phyloP scores from a whole-genome alignment of 2,888 invertebrate genomes.

The Terebella lapidaria region DNA sequence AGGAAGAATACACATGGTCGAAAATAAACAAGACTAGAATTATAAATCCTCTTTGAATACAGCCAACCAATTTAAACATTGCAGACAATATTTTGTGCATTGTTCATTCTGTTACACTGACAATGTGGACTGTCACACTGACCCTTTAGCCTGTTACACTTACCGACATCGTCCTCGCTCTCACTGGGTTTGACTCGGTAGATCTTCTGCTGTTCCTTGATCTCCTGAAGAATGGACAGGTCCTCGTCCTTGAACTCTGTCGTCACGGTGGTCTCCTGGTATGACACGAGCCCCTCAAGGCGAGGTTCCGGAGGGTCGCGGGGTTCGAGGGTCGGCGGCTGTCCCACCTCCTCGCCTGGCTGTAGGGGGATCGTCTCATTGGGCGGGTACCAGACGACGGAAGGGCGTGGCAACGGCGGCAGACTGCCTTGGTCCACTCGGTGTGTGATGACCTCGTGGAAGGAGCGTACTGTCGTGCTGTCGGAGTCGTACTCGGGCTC shows the following conservation, averaged over 20 bases:
- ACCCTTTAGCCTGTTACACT: no score
- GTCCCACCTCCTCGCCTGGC: constrained; percentile 1
- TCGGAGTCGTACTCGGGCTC: constrained; percentile 17
- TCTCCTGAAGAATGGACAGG: no score
- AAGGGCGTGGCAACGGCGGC: background rate
- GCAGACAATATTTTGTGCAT: no score
- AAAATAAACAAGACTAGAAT: no score
- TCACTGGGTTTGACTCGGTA: background rate
- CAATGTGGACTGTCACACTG: no score
- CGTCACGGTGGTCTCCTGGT: background rate
- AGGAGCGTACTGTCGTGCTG: constrained; percentile 3
- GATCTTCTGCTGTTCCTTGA: background rate
- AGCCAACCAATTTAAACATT: no score
- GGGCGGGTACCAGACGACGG: background rate
- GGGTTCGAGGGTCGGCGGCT: background rate
- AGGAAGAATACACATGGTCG: no score
- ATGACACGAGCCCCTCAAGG: background rate
- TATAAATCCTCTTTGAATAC: no score
- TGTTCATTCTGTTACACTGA: no score
- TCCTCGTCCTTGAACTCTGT: background rate
- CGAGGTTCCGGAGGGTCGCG: background rate
- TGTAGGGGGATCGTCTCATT: background rate
- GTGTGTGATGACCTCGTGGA: constrained; percentile 11
- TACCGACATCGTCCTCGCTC: constrained; percentile 1
- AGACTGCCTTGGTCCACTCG: constrained; percentile 4